These are phyloP conservation scores for Nesidiocoris tenuis DNA, from an alignment of 2,888 invertebrate genomes.

Conservation along the genomic window DNA sequence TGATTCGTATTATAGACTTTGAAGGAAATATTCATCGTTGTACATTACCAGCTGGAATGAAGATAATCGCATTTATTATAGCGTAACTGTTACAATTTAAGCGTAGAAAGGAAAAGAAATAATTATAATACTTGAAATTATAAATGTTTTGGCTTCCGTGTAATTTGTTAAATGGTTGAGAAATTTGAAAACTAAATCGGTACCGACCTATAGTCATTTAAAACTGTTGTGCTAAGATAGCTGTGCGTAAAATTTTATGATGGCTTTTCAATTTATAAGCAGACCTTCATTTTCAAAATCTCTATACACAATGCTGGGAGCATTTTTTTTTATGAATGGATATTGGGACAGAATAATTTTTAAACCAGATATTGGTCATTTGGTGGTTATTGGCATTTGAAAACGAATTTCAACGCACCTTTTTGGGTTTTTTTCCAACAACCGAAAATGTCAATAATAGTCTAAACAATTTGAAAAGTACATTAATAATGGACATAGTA, in stretches of 20 bases:
- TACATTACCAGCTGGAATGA: conserved; percentile 8
- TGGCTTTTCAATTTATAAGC: neutral
- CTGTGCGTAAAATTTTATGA: neutral
- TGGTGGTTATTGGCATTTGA: too few relatives aligned
- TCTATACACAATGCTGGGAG: too few relatives aligned
- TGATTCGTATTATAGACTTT: neutral
- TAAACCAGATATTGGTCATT: too few relatives aligned
- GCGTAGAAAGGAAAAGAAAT: neutral
- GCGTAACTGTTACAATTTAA: conserved; percentile 13
- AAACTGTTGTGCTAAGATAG: conserved; percentile 12
- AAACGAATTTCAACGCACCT: too few relatives aligned
- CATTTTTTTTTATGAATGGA: too few relatives aligned
- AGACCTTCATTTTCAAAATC: too few relatives aligned
- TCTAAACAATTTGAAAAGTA: too few relatives aligned
- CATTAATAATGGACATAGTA: too few relatives aligned
- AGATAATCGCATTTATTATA: conserved; percentile 26
- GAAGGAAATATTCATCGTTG: neutral
- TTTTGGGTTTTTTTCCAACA: too few relatives aligned
- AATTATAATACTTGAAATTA: neutral
- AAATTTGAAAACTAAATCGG: neutral
- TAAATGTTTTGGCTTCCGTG: conserved; percentile 22
- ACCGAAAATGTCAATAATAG: too few relatives aligned
- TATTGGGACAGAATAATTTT: too few relatives aligned
- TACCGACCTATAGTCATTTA: neutral
- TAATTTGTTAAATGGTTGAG: conserved; percentile 15